phyloP scores from a whole-genome alignment of 2,888 invertebrate species.

The Nesidiocoris tenuis region DNA sequence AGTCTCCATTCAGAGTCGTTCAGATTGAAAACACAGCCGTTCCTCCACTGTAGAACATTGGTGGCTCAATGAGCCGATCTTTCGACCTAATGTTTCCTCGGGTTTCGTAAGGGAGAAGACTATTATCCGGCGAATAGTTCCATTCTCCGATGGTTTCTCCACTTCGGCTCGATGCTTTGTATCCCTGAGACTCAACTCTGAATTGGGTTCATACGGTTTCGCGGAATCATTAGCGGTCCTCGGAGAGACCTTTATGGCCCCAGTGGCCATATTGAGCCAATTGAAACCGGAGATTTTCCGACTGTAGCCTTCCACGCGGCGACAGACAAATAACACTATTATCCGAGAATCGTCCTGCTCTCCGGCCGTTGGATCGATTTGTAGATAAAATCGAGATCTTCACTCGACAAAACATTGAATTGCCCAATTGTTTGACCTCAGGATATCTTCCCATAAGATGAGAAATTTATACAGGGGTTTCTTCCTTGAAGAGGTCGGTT shows the following conservation, averaged over 20 bases:
- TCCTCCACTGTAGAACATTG: too few relatives aligned
- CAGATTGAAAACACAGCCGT: too few relatives aligned
- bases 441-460: too few relatives aligned
- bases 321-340: not conserved
- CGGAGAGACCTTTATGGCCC: not conserved
- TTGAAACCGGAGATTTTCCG: not conserved
- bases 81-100: not conserved
- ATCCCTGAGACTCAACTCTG: not conserved
- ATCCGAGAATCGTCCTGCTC: not conserved
- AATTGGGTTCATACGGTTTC: not conserved
- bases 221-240: not conserved
- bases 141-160: not conserved
- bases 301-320: not conserved
- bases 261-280: not conserved
- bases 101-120: not conserved
- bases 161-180: not conserved
- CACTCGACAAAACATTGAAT: too few relatives aligned
- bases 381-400: not conserved
- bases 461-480: too few relatives aligned
- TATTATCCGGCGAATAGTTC: not conserved
- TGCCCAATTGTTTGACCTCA: too few relatives aligned
- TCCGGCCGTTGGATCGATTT: not conserved
- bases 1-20: too few relatives aligned
- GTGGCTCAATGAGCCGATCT: not conserved
- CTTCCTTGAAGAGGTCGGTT: too few relatives aligned